Conservation (phyloP, 1,140 invertebrate species). For the Archivesica marissinica region DNA sequence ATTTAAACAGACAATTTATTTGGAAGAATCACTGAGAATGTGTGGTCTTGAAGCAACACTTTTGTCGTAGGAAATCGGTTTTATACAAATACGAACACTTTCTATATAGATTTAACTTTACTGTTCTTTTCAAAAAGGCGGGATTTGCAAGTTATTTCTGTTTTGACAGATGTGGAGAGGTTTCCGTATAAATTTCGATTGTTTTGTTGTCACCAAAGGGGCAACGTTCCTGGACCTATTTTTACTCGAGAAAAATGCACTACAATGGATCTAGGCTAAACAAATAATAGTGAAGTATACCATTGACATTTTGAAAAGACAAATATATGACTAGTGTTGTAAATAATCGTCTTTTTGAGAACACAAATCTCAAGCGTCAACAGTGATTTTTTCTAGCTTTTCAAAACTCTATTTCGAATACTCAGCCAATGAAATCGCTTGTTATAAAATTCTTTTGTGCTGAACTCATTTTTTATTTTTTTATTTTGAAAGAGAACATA, state of each 20-base stretch:
- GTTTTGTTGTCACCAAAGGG: not conserved
- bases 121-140: not conserved
- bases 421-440: not conserved
- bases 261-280: not conserved
- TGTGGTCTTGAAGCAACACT: too few relatives aligned
- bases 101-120: too few relatives aligned
- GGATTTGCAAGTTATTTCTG: not conserved
- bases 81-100: too few relatives aligned
- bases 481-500: too few relatives aligned
- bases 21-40: too few relatives aligned
- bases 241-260: not conserved
- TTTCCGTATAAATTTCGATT: too few relatives aligned
- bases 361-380: not conserved
- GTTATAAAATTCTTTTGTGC: constrained; percentile 12
- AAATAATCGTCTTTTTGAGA: not conserved
- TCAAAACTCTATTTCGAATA: constrained; percentile 22
- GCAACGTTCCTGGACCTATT: not conserved
- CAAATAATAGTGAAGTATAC: not conserved
- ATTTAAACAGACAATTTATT: too few relatives aligned
- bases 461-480: too few relatives aligned
- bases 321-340: not conserved
- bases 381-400: too few relatives aligned
- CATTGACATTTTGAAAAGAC: not conserved
- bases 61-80: too few relatives aligned
- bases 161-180: not conserved